These are phyloP conservation scores for Chaetops frenatus DNA, from an alignment of 2,113 vertebrate genomes.

Conservation along the genomic window DNA sequence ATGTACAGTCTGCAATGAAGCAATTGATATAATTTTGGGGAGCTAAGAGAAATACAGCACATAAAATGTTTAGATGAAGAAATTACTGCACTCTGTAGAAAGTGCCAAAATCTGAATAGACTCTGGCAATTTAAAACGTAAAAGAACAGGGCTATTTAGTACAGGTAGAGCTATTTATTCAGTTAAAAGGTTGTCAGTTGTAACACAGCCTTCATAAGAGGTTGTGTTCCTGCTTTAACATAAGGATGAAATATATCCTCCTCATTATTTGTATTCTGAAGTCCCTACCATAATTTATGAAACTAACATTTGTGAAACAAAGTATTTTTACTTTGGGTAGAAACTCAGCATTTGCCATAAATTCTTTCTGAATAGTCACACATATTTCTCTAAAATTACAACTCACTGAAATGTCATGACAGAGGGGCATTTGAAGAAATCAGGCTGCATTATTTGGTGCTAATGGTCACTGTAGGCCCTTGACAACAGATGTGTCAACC, in stretches of 20 bases:
- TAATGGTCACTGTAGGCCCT: background rate
- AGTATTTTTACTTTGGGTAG: background rate
- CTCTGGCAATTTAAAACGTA: background rate
- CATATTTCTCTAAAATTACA: background rate
- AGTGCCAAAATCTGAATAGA: background rate
- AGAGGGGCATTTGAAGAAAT: background rate
- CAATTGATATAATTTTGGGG: background rate
- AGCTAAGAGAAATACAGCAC: background rate
- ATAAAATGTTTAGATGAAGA: background rate
- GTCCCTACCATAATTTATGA: background rate
- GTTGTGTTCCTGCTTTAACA: background rate
- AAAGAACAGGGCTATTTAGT: background rate
- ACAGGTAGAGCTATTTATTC: background rate
- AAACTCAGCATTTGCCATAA: background rate
- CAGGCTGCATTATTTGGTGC: accelerated
- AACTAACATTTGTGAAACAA: background rate
- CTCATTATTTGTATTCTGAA: background rate
- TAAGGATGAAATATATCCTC: background rate
- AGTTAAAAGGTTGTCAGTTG: background rate
- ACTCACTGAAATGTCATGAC: background rate
- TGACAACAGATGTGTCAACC: accelerated
- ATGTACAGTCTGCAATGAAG: background rate
- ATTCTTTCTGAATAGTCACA: background rate
- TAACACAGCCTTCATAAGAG: background rate
- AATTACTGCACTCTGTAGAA: background rate